Base-by-base conservation (phyloP, 1,140 invertebrate genomes). In the Drosophila ficusphila region DNA sequence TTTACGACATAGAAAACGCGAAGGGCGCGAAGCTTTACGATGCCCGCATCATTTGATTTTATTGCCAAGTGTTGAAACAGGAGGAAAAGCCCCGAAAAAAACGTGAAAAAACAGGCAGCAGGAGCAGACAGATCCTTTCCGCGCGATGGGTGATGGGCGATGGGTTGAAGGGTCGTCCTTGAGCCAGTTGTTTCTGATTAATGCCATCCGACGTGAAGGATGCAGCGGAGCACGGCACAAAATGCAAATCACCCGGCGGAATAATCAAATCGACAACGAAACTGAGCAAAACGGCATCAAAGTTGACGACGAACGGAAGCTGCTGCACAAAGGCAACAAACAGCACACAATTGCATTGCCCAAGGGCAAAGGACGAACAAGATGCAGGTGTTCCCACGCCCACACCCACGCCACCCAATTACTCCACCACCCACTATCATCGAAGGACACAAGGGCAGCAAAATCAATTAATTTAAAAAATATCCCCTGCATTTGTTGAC, bases 11-110 rank as follows among this genome's bases (percentile, higher is more conserved):
- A 69, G 78, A 68, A 82, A 82, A 74, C 78, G 79, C 79, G 79
- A 67, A 52, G 58, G 68, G 51, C 51, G 76, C 57, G 67, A 27
- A 77, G 73, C 81, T 86, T 86, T 86, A 86, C 82, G 81, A 88
- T 88, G 54, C 82, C 73, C 82, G 82, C 81, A 81, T 88, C 81
- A 86, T 86, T 86, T 86, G 82, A 86, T 86, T 86, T 86, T 88
- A 86, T 86, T 86, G 76, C 73, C 77, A 74, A 81, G 76, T 88
- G 82, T 69, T 70, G 62, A 56, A 36, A 44, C n/a, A n/a, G n/a
- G n/a, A n/a, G n/a, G n/a, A 53, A 47, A 14, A 27, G n/a, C n/a
- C n/a, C n/a, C n/a, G 46, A 21, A 29, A 16, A 52, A 53, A 47
- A 38, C 27, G 14, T 23, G 49, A 25, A 6, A 25, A 42, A 51